Percentiles rank a stretch among this genome's conserved stretches.
These are phyloP conservation scores for Mellilla xanthometata DNA, from an alignment of 2,888 invertebrate genomes.

Conservation along the genomic window DNA sequence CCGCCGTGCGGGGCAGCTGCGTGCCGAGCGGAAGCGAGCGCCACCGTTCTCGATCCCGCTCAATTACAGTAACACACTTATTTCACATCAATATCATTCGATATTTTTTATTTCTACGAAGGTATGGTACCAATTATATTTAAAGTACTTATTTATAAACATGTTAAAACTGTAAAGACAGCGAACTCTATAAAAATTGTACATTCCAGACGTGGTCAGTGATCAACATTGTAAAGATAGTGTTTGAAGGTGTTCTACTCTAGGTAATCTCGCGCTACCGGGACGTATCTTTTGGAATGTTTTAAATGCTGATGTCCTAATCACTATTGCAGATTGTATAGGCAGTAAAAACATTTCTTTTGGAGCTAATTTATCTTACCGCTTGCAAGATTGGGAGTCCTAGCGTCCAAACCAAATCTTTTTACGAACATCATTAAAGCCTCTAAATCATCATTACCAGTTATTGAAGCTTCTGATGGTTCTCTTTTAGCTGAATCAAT, in stretches of 20 bases:
- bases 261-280: constrained; percentile 28
- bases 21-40: constrained; percentile 10
- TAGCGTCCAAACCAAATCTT: constrained; percentile 15
- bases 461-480: constrained; percentile 23
- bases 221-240: constrained; percentile 21
- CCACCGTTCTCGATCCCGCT: neutral
- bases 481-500: constrained; percentile 21
- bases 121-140: constrained; percentile 31
- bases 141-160: constrained; percentile 33
- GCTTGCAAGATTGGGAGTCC: constrained; percentile 18
- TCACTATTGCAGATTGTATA: constrained; percentile 12
- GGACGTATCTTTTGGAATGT: constrained; percentile 34
- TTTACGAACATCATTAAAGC: constrained; percentile 16
- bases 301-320: constrained; percentile 29
- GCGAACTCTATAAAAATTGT: constrained; percentile 35
- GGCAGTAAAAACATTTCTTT: constrained; percentile 17
- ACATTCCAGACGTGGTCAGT: constrained; percentile 29
- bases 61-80: constrained; percentile 29
- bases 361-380: constrained; percentile 19
- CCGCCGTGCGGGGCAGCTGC: constrained; percentile 28
- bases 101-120: constrained; percentile 31
- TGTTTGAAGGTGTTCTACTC: constrained; percentile 25
- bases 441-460: constrained; percentile 22
- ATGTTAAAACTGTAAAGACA: constrained; percentile 32
- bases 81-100: constrained; percentile 33